phyloP scores from a whole-genome alignment of 2,797 vertebrate species.

The Oreochromis grahami region DNA sequence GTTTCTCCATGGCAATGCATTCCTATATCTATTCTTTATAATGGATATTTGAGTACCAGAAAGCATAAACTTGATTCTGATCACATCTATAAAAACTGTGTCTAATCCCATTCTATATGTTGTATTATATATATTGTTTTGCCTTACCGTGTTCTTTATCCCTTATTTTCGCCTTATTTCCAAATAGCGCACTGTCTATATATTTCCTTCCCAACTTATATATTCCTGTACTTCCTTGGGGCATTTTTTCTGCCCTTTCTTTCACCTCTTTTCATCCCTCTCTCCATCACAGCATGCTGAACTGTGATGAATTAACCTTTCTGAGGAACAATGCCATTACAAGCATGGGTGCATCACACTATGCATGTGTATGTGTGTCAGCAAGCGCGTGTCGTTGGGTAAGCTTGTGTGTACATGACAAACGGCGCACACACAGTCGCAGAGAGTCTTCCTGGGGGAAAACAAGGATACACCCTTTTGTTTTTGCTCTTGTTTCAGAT shows the following conservation, averaged over 20 bases:
- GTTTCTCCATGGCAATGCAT: neutral
- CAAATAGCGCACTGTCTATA: neutral
- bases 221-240: neutral
- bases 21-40: neutral
- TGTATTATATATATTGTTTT: neutral
- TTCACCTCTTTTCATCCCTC: neutral
- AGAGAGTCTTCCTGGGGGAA: slow-evolving; percentile 52
- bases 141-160: neutral
- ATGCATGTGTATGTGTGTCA: slow-evolving; percentile 10
- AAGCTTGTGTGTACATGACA: neutral
- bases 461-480: slow-evolving; percentile 66
- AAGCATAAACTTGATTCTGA: neutral
- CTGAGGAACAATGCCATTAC: slow-evolving; percentile 65
- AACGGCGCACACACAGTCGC: neutral
- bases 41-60: neutral
- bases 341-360: slow-evolving; percentile 54
- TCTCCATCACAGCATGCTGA: slow-evolving; percentile 42
- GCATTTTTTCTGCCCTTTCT: neutral
- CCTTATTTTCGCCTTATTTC: neutral
- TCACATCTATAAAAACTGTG: neutral
- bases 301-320: slow-evolving; percentile 65
- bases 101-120: neutral
- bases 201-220: neutral
- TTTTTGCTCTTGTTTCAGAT: slow-evolving; percentile 70
- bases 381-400: neutral